phyloP scores from a whole-genome alignment of 2,113 vertebrate genomes.

The Scalopus aquaticus region DNA sequence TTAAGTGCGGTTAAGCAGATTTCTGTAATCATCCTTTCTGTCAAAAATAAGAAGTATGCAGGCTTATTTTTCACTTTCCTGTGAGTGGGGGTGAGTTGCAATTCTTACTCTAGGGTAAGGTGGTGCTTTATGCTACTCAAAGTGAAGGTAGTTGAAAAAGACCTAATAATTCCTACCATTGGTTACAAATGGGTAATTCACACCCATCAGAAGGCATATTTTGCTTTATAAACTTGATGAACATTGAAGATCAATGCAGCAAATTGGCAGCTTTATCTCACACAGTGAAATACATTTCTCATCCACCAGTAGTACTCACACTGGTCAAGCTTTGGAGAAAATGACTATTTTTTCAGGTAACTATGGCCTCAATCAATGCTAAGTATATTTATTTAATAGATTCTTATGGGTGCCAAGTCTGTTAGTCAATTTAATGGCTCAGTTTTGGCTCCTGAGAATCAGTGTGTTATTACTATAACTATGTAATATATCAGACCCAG shows the following conservation, averaged over 20 bases:
- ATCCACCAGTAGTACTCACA: neutral
- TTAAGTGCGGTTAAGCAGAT: neutral
- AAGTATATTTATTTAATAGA: slow-evolving; percentile 48
- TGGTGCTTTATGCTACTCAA: neutral
- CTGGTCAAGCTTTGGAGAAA: slow-evolving; percentile 30
- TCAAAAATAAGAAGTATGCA: neutral
- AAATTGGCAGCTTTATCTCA: neutral
- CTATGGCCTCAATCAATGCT: neutral
- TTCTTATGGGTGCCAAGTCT: slow-evolving; percentile 39
- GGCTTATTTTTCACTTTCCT: slow-evolving; percentile 47
- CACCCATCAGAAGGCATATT: slow-evolving; percentile 67
- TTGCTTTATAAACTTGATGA: slow-evolving; percentile 65
- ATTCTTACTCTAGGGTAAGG: neutral
- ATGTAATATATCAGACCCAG: neutral
- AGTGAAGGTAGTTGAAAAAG: slow-evolving; percentile 37
- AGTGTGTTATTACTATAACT: neutral
- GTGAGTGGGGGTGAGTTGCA: neutral
- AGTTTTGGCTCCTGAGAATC: slow-evolving; percentile 35
- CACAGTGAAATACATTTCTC: slow-evolving; percentile 16
- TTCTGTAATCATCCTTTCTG: slow-evolving; percentile 57
- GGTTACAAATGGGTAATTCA: slow-evolving; percentile 73
- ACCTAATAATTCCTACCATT: slow-evolving; percentile 70
- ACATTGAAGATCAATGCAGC: slow-evolving; percentile 4
- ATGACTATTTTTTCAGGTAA: slow-evolving; percentile 18
- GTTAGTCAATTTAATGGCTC: slow-evolving; percentile 27